Evolutionary conservation across 2,888 invertebrate genomes (phyloP).

Genomic region (Drosophila greeni): DNA sequence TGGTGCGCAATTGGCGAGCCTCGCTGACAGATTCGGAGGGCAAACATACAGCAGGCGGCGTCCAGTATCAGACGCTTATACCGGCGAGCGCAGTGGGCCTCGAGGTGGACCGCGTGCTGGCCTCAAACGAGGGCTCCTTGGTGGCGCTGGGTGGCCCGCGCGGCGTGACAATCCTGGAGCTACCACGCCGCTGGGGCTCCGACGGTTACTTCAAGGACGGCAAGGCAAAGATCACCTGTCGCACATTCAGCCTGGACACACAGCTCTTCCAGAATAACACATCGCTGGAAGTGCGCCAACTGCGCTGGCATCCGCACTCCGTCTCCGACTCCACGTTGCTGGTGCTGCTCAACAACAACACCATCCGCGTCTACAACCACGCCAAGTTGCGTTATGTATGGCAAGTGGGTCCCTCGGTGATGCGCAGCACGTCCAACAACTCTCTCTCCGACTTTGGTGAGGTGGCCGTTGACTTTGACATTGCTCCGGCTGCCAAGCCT

Average conservation of each 20-base stretch:
- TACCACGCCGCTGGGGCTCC: slow-evolving; percentile 85
- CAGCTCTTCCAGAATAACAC: slow-evolving; percentile 84
- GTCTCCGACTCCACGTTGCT: slow-evolving; percentile 86
- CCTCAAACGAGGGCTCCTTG: slow-evolving; percentile 83
- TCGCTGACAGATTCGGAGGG: slow-evolving; percentile 68
- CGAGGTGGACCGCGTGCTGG: slow-evolving; percentile 82
- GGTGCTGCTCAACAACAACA: slow-evolving; percentile 91
- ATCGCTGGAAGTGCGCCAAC: slow-evolving; percentile 86
- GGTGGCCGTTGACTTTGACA: slow-evolving; percentile 91
- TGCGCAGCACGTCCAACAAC: slow-evolving; percentile 52
- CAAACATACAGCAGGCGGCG: slow-evolving; percentile 21
- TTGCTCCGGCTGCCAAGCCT: slow-evolving; percentile 81
- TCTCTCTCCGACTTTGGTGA: slow-evolving; percentile 84
- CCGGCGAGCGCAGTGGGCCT: slow-evolving; percentile 83
- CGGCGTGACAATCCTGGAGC: slow-evolving; percentile 84
- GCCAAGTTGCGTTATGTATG: slow-evolving; percentile 79
- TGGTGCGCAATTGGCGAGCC: slow-evolving; percentile 81
- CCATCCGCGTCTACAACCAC: slow-evolving; percentile 82
- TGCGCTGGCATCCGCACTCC: slow-evolving; percentile 93
- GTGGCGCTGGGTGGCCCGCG: slow-evolving; percentile 83
- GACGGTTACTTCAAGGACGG: slow-evolving; percentile 83
- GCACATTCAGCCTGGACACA: slow-evolving; percentile 83
- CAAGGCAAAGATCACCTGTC: slow-evolving; percentile 83
- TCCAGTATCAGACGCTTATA: slow-evolving; percentile 81
- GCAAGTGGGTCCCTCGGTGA: slow-evolving; percentile 80